Evolutionary conservation across 2,797 vertebrate species (phyloP).

Genomic region (Dendrocincla fuliginosa): DNA sequence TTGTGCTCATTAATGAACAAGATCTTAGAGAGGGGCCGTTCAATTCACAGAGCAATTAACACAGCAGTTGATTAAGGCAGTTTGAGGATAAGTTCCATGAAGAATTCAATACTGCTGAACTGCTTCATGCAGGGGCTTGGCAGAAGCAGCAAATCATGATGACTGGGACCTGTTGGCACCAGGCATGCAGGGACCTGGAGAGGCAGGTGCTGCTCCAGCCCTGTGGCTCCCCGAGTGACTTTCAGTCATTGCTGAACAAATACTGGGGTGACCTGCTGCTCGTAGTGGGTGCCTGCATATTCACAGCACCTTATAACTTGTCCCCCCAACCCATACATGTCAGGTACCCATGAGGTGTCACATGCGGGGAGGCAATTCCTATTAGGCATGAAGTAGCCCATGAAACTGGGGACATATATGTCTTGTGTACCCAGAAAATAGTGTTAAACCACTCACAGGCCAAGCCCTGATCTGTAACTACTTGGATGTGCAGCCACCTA

Average conservation of each 20-base stretch:
- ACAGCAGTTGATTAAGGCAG: slow-evolving; percentile 41
- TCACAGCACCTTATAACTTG: background rate
- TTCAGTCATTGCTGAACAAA: background rate
- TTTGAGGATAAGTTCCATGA: background rate
- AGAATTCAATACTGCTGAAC: background rate
- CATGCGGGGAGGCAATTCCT: background rate
- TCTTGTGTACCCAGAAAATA: background rate
- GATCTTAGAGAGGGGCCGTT: slow-evolving; percentile 12
- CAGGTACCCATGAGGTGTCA: background rate
- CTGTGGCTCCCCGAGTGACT: background rate
- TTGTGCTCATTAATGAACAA: background rate
- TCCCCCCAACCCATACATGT: background rate
- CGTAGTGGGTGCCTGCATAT: background rate
- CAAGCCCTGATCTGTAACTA: background rate
- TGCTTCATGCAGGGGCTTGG: background rate
- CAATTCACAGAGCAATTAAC: slow-evolving; percentile 59
- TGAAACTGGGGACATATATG: background rate
- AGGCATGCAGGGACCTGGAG: background rate
- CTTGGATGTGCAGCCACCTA: background rate
- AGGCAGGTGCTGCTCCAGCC: background rate
- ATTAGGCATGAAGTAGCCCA: background rate
- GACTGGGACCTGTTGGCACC: background rate
- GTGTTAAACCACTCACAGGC: background rate
- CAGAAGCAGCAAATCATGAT: background rate
- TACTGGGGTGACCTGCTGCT: background rate